Percentiles rank a stretch among this genome's conserved stretches.
Evolutionary conservation across 2,113 vertebrate species (phyloP).

Genomic region (Mastomys coucha): DNA sequence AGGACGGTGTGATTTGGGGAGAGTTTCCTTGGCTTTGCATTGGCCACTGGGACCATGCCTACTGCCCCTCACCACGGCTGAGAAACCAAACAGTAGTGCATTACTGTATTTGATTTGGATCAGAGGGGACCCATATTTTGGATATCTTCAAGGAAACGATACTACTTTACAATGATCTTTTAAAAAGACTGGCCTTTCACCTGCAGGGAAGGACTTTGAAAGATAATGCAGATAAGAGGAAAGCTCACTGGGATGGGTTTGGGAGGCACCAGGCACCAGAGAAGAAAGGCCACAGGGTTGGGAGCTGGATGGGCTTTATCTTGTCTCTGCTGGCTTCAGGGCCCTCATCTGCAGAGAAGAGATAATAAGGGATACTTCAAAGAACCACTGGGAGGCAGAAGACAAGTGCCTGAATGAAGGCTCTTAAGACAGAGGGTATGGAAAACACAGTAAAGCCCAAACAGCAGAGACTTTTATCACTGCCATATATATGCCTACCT

Average conservation of each 20-base stretch:
- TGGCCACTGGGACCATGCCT: not conserved
- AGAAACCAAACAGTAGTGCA: not conserved
- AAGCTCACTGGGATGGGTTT: not conserved
- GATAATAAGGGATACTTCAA: not conserved
- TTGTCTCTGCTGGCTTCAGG: not conserved
- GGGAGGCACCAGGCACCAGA: not conserved
- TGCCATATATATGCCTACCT: not conserved
- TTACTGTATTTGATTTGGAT: not conserved
- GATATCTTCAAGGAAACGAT: not conserved
- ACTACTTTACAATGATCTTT: not conserved
- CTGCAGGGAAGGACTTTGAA: not conserved
- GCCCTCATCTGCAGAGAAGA: slow-evolving; percentile 16
- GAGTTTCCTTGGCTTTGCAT: not conserved
- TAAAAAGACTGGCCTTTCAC: not conserved
- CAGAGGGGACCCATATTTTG: not conserved
- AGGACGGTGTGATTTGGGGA: not conserved
- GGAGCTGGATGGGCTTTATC: not conserved
- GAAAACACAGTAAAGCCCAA: not conserved
- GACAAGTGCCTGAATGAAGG: fast-evolving
- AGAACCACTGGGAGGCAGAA: not conserved
- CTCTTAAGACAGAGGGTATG: not conserved
- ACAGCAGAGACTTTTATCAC: not conserved
- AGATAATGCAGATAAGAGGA: not conserved
- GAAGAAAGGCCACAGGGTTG: not conserved
- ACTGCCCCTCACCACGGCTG: not conserved